phyloP scores from a whole-genome alignment of 2,888 invertebrate species.

The Fabriciana adippe region DNA sequence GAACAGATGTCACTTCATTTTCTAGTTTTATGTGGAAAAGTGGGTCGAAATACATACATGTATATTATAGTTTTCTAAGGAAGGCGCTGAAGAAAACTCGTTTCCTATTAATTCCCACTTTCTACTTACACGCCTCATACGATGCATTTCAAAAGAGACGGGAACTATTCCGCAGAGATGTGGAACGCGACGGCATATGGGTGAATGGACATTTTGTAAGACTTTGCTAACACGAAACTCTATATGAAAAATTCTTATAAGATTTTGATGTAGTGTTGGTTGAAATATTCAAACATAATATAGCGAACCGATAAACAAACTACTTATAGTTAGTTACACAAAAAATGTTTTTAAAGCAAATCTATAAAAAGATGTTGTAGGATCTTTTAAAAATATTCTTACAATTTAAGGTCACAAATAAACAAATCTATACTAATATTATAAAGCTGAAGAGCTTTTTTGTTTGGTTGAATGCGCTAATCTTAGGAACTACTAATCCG shows the following conservation, averaged over 20 bases:
- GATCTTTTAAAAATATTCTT: too few relatives aligned
- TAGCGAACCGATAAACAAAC: background rate
- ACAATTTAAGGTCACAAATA: too few relatives aligned
- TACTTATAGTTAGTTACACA: too few relatives aligned
- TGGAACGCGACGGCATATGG: conserved; percentile 13
- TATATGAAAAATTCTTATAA: conserved; percentile 12
- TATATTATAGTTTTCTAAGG: background rate
- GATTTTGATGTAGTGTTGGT: conserved; percentile 1
- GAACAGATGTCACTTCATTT: background rate
- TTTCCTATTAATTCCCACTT: conserved; percentile 35
- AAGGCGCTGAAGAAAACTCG: conserved; percentile 25
- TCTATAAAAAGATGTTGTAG: too few relatives aligned
- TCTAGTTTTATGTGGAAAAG: background rate
- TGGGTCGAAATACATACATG: background rate
- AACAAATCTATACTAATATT: too few relatives aligned
- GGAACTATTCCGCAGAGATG: conserved; percentile 27
- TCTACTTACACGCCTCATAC: conserved; percentile 27
- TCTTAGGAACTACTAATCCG: too few relatives aligned
- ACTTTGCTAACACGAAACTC: conserved; percentile 14
- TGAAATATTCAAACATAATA: conserved; percentile 1
- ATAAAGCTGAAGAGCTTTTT: too few relatives aligned
- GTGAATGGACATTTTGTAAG: conserved; percentile 29
- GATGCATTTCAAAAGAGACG: conserved; percentile 34
- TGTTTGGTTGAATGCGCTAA: too few relatives aligned
- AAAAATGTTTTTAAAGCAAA: too few relatives aligned